Percentiles rank a stretch among this genome's conserved stretches.
Evolutionary conservation across 2,797 vertebrate genomes (phyloP).

Genomic region (Sciurus carolinensis): DNA sequence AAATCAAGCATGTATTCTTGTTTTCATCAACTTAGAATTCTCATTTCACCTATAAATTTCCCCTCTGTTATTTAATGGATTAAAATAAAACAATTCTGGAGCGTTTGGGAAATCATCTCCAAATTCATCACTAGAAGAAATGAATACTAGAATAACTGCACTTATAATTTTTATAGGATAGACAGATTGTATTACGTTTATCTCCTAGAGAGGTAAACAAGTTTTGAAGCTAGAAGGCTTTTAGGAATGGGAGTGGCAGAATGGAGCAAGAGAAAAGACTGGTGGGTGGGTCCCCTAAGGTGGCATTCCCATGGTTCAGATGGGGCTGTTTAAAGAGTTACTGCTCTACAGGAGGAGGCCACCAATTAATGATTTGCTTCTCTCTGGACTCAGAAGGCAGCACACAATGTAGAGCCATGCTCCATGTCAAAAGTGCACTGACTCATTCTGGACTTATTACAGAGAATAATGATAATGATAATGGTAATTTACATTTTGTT

Average conservation of each 20-base stretch:
- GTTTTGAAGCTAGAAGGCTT: background rate
- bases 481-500: background rate
- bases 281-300: too few relatives aligned
- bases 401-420: too few relatives aligned
- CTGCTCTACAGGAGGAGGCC: background rate
- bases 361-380: background rate
- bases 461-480: background rate
- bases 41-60: conserved; percentile 45
- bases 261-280: background rate
- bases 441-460: background rate
- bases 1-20: background rate
- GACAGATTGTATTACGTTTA: background rate
- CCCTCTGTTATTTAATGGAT: conserved; percentile 25
- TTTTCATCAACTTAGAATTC: conserved; percentile 50
- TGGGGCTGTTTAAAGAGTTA: background rate
- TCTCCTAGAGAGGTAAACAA: background rate
- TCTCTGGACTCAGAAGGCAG: background rate
- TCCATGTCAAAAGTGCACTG: background rate
- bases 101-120: background rate
- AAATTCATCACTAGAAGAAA: background rate
- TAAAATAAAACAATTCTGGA: background rate
- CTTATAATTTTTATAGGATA: background rate
- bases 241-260: background rate
- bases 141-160: background rate
- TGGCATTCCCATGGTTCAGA: background rate